Evolutionary conservation across 2,888 invertebrate species (phyloP).

Genomic region (Drosophila kuntzei): DNA sequence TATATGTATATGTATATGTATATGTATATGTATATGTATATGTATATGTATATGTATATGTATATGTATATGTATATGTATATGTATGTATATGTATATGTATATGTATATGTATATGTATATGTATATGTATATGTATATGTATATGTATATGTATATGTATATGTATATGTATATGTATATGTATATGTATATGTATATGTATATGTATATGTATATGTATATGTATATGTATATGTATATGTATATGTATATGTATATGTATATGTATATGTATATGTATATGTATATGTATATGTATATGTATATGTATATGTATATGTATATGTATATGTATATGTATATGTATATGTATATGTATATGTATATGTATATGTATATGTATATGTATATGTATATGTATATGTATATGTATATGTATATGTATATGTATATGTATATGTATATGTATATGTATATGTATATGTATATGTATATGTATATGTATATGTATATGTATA

Average conservation of each 20-base stretch:
- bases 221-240: slow-evolving; percentile 42
- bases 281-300: slow-evolving; percentile 28
- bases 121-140: too few relatives aligned
- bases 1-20: too few relatives aligned
- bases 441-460: too few relatives aligned
- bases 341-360: slow-evolving; percentile 1
- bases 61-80: too few relatives aligned
- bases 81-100: too few relatives aligned
- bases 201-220: slow-evolving; percentile 29
- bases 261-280: not conserved
- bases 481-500: slow-evolving; percentile 17
- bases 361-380: slow-evolving; percentile 32
- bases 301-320: slow-evolving; percentile 41
- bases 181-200: slow-evolving; percentile 37
- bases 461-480: slow-evolving; percentile 42
- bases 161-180: slow-evolving; percentile 31
- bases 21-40: too few relatives aligned
- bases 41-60: too few relatives aligned
- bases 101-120: too few relatives aligned
- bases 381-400: slow-evolving; percentile 38
- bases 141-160: too few relatives aligned
- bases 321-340: not conserved
- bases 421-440: slow-evolving; percentile 10
- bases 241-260: slow-evolving; percentile 4
- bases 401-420: too few relatives aligned